A percentile compares a stretch with the other conserved stretches of the same genome.
Conservation (phyloP, 2,797 vertebrate species). For the Cyclura pinguis region DNA sequence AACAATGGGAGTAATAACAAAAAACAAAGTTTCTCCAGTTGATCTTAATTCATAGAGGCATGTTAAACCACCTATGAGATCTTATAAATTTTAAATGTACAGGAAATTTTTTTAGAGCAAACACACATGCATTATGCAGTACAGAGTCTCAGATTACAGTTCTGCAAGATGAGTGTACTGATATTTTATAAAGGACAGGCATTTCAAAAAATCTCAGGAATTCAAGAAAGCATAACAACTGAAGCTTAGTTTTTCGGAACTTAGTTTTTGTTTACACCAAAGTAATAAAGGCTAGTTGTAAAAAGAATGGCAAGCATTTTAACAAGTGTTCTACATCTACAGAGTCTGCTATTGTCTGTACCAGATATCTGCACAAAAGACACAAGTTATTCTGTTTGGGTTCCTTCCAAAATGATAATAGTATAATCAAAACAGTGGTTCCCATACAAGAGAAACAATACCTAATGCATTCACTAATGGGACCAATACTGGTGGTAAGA, state of each 20-base stretch:
- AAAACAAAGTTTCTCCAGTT: neutral
- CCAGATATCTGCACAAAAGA: neutral
- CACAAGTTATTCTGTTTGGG: accelerated
- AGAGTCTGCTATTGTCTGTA: neutral
- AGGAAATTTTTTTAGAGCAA: neutral
- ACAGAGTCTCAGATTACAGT: neutral
- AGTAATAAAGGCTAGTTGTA: neutral
- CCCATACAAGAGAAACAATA: neutral
- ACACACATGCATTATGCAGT: slow-evolving; percentile 5
- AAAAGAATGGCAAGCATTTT: neutral
- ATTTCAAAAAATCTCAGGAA: neutral
- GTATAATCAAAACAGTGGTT: neutral
- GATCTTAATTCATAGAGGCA: slow-evolving; percentile 16
- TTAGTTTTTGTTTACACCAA: neutral
- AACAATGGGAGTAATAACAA: neutral
- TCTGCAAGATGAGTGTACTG: neutral
- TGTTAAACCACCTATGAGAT: slow-evolving; percentile 22
- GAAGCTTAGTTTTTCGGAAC: neutral
- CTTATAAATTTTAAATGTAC: slow-evolving; percentile 31
- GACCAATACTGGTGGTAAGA: neutral
- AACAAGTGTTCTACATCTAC: neutral
- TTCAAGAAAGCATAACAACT: neutral
- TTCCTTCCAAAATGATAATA: neutral
- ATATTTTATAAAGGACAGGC: neutral
- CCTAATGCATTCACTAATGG: neutral